Percentiles rank a stretch among this genome's conserved stretches.
Evolutionary conservation across 2,797 vertebrate genomes (phyloP).

Genomic region (Fratercula arctica): DNA sequence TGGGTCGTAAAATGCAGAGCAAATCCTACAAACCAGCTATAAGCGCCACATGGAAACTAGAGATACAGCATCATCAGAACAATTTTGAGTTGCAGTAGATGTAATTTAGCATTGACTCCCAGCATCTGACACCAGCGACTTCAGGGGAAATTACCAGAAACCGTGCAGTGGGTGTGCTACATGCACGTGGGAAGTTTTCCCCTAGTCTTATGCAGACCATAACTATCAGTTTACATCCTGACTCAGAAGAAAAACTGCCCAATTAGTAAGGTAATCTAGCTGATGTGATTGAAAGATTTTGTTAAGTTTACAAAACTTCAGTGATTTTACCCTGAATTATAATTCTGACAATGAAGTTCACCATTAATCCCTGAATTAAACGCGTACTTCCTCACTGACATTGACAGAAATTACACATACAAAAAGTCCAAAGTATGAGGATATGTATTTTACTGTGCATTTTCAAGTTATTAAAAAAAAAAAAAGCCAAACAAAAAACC

Average conservation of each 20-base stretch:
- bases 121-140: background rate
- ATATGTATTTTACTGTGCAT: background rate
- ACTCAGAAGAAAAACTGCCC: background rate
- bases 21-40: background rate
- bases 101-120: background rate
- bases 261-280: background rate
- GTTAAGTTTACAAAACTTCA: background rate
- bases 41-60: background rate
- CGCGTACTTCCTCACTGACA: background rate
- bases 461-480: background rate
- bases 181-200: background rate
- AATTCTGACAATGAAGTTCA: background rate
- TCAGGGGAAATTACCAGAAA: slow-evolving; percentile 14
- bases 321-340: background rate
- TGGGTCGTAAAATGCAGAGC: background rate
- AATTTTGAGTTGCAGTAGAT: background rate
- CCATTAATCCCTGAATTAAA: background rate
- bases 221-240: background rate
- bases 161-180: background rate
- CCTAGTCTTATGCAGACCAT: background rate
- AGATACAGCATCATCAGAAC: background rate
- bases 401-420: background rate
- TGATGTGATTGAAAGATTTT: background rate
- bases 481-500: background rate
- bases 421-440: background rate